Evolutionary conservation across 2,797 vertebrate genomes (phyloP).

Genomic region (Myotis findleyi): DNA sequence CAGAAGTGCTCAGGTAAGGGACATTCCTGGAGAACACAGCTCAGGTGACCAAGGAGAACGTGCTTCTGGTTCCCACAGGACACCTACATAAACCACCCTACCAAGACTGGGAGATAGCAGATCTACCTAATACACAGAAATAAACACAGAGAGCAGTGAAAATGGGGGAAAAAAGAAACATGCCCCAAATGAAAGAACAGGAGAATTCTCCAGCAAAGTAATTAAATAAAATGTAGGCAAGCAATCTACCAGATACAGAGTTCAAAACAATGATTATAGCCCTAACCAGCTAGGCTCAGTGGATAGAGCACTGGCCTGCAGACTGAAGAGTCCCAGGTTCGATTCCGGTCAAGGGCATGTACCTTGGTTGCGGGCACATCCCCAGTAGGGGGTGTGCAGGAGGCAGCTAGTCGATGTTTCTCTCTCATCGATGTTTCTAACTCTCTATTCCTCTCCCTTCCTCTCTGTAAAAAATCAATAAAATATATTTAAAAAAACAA

Average conservation of each 20-base stretch:
- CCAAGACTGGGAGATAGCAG: not conserved
- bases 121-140: not conserved
- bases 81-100: not conserved
- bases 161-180: not conserved
- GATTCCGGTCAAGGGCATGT: no score
- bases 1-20: not conserved
- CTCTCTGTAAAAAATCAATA: no score
- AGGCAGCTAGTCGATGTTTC: no score
- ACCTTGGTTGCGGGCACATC: no score
- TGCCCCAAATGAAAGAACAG: not conserved
- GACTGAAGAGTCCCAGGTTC: no score
- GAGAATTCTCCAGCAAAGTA: not conserved
- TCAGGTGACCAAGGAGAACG: not conserved
- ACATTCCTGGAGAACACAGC: not conserved
- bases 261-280: not conserved
- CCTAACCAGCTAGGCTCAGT: no score
- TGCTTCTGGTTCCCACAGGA: not conserved
- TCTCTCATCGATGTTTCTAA: no score
- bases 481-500: not conserved
- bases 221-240: not conserved
- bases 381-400: no score
- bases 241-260: not conserved
- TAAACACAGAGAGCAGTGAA: not conserved
- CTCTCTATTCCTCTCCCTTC: no score
- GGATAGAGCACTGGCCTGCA: no score